Conservation (phyloP, 2,113 vertebrate species). For the Elaphurus davidianus region DNA sequence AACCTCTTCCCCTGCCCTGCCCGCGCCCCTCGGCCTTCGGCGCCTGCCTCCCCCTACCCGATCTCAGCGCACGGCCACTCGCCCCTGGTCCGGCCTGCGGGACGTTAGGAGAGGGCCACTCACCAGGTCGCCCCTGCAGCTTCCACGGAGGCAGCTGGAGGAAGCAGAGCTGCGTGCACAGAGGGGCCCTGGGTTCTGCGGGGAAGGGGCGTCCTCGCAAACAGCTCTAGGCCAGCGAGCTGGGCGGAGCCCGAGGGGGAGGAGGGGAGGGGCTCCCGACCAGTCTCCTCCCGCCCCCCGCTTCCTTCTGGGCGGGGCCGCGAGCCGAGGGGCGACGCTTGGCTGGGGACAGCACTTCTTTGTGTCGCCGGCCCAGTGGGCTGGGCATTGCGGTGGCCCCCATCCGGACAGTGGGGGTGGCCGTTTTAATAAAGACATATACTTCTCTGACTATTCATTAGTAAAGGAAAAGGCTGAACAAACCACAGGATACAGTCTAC, state of each 20-base stretch:
- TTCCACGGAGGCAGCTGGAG: background rate
- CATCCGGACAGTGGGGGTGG: background rate
- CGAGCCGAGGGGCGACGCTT: conserved; percentile 52
- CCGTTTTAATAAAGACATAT: background rate
- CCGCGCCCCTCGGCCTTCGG: too few relatives aligned
- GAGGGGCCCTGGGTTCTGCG: rapidly evolving
- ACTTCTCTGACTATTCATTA: background rate
- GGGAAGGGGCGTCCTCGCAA: background rate
- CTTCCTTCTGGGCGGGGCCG: background rate
- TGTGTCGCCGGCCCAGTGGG: conserved; percentile 42
- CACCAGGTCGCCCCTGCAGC: background rate
- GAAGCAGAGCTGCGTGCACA: background rate
- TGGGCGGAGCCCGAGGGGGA: background rate
- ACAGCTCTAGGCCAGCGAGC: background rate
- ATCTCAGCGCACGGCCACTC: background rate
- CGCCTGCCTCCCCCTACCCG: background rate
- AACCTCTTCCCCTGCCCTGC: background rate
- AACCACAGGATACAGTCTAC: background rate
- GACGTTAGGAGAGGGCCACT: background rate
- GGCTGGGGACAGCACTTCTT: conserved; percentile 50
- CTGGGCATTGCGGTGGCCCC: background rate
- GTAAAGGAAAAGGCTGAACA: background rate
- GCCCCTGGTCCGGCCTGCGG: background rate
- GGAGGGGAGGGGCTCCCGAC: background rate
- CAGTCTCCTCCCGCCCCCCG: conserved; percentile 40